Percentiles rank a stretch among this genome's conserved stretches.
These are phyloP conservation scores for Diaprepes abbreviatus DNA, from an alignment of 2,888 invertebrate species.

Conservation along the genomic window DNA sequence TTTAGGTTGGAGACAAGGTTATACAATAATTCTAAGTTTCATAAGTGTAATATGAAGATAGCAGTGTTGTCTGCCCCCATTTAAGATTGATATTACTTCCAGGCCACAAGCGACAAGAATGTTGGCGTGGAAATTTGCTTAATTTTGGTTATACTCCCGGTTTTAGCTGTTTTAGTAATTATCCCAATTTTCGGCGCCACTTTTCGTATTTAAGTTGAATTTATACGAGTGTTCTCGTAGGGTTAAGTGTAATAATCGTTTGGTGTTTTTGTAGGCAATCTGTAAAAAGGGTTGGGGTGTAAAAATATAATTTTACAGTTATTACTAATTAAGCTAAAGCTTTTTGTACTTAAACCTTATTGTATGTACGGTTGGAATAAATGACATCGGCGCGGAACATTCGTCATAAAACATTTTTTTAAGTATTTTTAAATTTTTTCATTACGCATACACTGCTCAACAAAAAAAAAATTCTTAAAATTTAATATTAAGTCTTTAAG, in stretches of 20 bases:
- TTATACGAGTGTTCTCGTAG: constrained; percentile 34
- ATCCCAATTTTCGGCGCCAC: constrained; percentile 36
- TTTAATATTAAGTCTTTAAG: no score
- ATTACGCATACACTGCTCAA: no score
- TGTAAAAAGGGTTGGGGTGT: neutral
- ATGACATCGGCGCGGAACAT: no score
- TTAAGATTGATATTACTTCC: constrained; percentile 29
- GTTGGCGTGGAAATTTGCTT: constrained; percentile 32
- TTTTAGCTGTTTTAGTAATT: constrained; percentile 33
- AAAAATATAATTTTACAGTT: constrained; percentile 5
- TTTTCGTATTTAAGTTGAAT: constrained; percentile 34
- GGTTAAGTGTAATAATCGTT: constrained; percentile 31
- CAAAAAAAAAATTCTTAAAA: no score
- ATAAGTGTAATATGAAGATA: constrained; percentile 29
- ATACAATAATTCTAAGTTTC: constrained; percentile 12
- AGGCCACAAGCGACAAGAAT: constrained; percentile 24
- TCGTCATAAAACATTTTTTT: no score
- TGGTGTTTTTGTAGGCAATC: constrained; percentile 19
- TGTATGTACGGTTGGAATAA: no score
- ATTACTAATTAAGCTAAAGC: no score
- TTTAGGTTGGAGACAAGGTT: no score
- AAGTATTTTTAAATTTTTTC: no score
- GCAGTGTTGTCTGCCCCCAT: constrained; percentile 2
- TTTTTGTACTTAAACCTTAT: no score
- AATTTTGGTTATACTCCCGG: constrained; percentile 26